Evolutionary conservation across 2,113 vertebrate species (phyloP).

Genomic region (Pholis gunnellus): DNA sequence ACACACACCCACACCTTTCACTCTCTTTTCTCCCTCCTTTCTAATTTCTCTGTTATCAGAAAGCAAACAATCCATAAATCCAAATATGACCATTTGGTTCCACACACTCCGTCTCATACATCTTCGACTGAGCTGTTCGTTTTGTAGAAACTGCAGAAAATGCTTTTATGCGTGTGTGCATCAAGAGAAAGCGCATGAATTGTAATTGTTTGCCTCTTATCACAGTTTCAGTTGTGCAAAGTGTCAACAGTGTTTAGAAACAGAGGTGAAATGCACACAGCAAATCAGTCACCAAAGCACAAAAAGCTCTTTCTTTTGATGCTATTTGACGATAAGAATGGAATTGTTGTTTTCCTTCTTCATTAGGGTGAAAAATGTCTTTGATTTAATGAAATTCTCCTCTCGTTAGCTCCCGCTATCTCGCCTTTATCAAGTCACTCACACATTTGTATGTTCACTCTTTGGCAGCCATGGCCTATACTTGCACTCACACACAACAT

Average conservation of each 20-base stretch:
- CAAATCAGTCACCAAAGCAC: constrained; percentile 29
- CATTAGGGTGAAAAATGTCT: constrained; percentile 53
- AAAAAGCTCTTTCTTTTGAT: constrained; percentile 46
- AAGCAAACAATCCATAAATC: constrained; percentile 56
- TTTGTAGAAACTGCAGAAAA: constrained; percentile 2
- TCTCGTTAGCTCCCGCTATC: constrained; percentile 56
- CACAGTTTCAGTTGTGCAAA: constrained; percentile 26
- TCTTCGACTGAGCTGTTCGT: constrained; percentile 11
- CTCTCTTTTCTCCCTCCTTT: neutral
- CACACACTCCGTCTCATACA: constrained; percentile 18
- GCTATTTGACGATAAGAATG: constrained; percentile 41
- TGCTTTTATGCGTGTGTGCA: constrained; percentile 5
- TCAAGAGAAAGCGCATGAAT: constrained; percentile 9
- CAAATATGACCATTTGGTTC: constrained; percentile 46
- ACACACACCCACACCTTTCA: constrained; percentile 16
- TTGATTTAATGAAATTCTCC: constrained; percentile 58
- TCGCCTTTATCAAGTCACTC: constrained; percentile 62
- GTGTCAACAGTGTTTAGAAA: constrained; percentile 55
- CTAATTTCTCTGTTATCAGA: constrained; percentile 50
- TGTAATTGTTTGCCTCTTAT: constrained; percentile 57
- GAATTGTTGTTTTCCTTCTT: constrained; percentile 38
- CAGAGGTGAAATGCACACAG: constrained; percentile 19
- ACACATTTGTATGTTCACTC: constrained; percentile 48
- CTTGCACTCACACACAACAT: constrained; percentile 17
- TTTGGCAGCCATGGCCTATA: constrained; percentile 14